Conservation (phyloP, 2,888 invertebrate species). For the Pristionchus entomophagus region DNA sequence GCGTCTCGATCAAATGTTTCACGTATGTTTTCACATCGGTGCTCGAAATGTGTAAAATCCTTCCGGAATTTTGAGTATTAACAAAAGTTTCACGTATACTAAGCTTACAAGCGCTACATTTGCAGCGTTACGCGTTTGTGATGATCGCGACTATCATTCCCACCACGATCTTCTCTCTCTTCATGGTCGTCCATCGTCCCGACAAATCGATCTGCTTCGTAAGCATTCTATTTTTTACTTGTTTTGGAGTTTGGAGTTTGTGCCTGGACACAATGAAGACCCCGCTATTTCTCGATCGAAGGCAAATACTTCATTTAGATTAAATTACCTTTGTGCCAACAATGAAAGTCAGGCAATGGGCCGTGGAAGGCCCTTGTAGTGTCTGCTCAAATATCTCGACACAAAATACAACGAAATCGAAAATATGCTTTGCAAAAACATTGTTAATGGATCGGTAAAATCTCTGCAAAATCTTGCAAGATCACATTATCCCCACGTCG, state of each 20-base stretch:
- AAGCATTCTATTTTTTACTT: not conserved
- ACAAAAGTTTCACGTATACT: not conserved
- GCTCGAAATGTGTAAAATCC: not conserved
- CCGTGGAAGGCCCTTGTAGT: not conserved
- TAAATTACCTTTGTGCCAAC: not conserved
- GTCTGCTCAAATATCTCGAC: not conserved
- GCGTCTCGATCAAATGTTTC: constrained; percentile 34
- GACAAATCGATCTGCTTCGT: not conserved
- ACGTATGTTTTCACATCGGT: not conserved
- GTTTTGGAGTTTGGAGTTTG: not conserved
- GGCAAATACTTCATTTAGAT: not conserved
- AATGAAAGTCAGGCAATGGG: not conserved
- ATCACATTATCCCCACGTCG: too few species aligned
- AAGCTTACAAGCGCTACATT: not conserved
- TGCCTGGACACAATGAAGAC: not conserved
- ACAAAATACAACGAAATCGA: too few species aligned
- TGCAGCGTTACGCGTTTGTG: constrained; percentile 35
- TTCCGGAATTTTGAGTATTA: not conserved
- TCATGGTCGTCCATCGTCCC: constrained; percentile 15
- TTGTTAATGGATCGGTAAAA: too few species aligned
- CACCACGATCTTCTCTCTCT: constrained; percentile 14
- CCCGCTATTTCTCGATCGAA: not conserved
- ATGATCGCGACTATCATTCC: constrained; percentile 47
- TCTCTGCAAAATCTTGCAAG: too few species aligned
- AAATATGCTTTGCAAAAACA: too few species aligned